phyloP scores from a whole-genome alignment of 2,888 invertebrate species.

The Pristionchus mayeri region DNA sequence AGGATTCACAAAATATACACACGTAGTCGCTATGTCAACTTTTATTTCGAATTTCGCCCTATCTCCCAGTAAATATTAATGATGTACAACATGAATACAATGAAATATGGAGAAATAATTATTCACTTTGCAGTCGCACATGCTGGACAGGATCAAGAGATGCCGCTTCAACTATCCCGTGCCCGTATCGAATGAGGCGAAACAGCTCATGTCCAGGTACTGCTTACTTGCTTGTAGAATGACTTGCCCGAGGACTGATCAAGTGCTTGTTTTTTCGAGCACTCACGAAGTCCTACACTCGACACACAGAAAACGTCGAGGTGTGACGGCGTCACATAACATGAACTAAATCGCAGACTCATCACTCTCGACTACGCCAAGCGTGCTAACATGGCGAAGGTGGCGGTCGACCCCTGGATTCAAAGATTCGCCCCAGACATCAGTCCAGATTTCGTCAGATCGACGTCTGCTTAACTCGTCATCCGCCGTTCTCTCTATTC shows the following conservation, averaged over 20 bases:
- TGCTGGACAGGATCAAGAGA: background rate
- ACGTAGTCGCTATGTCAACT: too few relatives aligned
- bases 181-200: background rate
- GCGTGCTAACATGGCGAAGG: background rate
- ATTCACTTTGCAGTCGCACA: background rate
- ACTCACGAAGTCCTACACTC: too few relatives aligned
- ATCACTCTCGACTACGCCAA: constrained; percentile 2
- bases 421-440: background rate
- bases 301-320: too few relatives aligned
- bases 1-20: too few relatives aligned
- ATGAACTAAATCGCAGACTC: background rate
- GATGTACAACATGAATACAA: background rate
- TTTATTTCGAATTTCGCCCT: too few relatives aligned
- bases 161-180: background rate
- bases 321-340: too few relatives aligned
- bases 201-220: background rate
- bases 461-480: too few relatives aligned
- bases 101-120: background rate
- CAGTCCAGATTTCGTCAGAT: background rate
- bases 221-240: too few relatives aligned
- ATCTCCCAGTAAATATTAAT: too few relatives aligned
- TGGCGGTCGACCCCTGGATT: constrained; percentile 10
- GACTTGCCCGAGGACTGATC: too few relatives aligned
- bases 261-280: too few relatives aligned
- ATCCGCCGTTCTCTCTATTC: too few relatives aligned